A percentile compares a stretch with the other conserved stretches of the same genome.
These are phyloP conservation scores for Condylostylus longicornis DNA, from an alignment of 1,140 invertebrate genomes.

Conservation along the genomic window DNA sequence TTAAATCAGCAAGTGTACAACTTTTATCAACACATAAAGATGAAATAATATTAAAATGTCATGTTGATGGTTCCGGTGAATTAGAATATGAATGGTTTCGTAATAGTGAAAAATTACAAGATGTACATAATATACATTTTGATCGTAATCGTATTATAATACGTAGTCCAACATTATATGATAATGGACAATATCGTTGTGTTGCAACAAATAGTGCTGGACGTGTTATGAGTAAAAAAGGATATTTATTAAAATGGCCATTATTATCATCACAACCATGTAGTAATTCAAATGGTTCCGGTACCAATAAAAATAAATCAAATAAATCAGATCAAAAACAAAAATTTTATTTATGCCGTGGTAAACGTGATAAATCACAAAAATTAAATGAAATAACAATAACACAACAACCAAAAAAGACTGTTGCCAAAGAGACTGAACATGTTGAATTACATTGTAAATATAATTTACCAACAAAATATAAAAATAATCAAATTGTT, in stretches of 20 bases:
- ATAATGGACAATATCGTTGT: constrained; percentile 59
- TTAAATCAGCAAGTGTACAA: constrained; percentile 48
- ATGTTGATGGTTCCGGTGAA: constrained; percentile 56
- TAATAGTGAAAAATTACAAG: constrained; percentile 46
- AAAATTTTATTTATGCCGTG: constrained; percentile 24
- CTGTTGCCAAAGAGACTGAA: constrained; percentile 53
- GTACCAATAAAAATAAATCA: constrained; percentile 27
- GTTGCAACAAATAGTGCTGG: constrained; percentile 59
- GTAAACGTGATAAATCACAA: constrained; percentile 16
- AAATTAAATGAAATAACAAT: constrained; percentile 20
- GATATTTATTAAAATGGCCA: constrained; percentile 33
- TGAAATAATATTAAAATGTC: constrained; percentile 55
- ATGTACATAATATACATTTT: constrained; percentile 41
- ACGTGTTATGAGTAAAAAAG: constrained; percentile 50
- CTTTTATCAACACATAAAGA: constrained; percentile 40
- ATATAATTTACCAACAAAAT: constrained; percentile 39
- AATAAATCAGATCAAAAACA: constrained; percentile 43
- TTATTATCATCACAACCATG: too few relatives aligned
- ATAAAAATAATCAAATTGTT: constrained; percentile 9
- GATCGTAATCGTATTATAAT: constrained; percentile 50
- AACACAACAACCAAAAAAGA: constrained; percentile 34
- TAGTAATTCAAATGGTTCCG: background rate
- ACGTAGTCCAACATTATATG: constrained; percentile 39
- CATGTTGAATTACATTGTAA: constrained; percentile 45
- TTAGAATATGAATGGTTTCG: constrained; percentile 62